These are phyloP conservation scores for Apus apus DNA, from an alignment of 2,113 vertebrate species.

Conservation along the genomic window DNA sequence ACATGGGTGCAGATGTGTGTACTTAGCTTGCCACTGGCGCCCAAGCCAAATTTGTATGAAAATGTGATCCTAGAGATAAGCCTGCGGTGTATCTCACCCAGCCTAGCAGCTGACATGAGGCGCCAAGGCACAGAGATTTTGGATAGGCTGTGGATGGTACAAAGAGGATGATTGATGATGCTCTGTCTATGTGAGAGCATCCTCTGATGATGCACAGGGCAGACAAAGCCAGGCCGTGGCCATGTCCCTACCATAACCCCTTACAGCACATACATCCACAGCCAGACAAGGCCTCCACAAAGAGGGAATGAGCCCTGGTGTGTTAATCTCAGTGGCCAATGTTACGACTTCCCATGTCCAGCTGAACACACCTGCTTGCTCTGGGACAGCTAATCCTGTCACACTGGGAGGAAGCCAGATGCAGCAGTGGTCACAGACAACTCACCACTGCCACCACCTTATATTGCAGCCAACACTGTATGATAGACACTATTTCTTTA, in stretches of 20 bases:
- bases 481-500: background rate
- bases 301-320: background rate
- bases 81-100: background rate
- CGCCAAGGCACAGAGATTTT: background rate
- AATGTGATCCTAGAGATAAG: background rate
- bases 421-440: background rate
- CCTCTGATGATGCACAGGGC: background rate
- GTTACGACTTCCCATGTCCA: background rate
- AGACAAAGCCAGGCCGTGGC: background rate
- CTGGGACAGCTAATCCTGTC: background rate
- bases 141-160: background rate
- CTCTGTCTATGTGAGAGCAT: background rate
- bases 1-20: rapidly evolving
- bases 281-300: background rate
- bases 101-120: background rate
- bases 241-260: background rate
- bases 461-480: background rate
- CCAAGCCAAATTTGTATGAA: background rate
- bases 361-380: background rate
- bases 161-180: background rate
- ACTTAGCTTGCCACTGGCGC: background rate
- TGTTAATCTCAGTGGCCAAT: background rate
- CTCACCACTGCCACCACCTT: background rate
- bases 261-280: background rate
- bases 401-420: background rate